These are phyloP conservation scores for Microtus oregoni DNA, from an alignment of 2,113 vertebrate genomes.

Conservation along the genomic window DNA sequence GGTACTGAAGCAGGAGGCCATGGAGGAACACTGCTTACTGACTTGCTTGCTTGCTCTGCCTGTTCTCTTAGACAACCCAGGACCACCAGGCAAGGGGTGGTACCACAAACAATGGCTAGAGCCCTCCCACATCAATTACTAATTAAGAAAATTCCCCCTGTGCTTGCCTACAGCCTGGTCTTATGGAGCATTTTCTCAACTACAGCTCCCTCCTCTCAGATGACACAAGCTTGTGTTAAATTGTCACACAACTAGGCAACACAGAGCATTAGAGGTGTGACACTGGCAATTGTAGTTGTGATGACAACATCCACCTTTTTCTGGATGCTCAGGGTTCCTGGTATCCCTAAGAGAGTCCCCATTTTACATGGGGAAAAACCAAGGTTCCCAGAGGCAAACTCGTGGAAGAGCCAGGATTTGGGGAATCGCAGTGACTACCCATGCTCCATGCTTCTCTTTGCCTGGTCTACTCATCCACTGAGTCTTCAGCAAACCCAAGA, in stretches of 20 bases:
- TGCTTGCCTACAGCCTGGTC: not conserved
- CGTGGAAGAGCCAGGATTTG: not conserved
- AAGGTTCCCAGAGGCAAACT: not conserved
- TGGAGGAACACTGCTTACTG: not conserved
- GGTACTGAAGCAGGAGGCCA: not conserved
- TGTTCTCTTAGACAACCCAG: not conserved
- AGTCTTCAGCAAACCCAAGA: not conserved
- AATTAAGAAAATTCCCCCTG: not conserved
- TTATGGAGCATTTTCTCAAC: not conserved
- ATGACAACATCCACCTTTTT: not conserved
- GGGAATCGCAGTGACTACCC: not conserved
- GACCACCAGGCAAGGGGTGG: not conserved
- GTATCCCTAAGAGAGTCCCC: not conserved
- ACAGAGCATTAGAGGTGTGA: no score
- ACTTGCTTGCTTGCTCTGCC: not conserved
- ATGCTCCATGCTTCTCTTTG: not conserved
- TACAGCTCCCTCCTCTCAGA: not conserved
- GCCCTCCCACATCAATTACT: not conserved
- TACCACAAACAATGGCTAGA: not conserved
- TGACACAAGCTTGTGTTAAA: not conserved
- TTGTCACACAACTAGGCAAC: not conserved
- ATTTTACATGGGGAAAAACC: not conserved
- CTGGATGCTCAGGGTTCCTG: not conserved
- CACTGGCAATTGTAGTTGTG: not conserved
- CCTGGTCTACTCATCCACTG: not conserved